Base-by-base conservation (phyloP, 2,797 vertebrate species). In the Poecilia gillii region DNA sequence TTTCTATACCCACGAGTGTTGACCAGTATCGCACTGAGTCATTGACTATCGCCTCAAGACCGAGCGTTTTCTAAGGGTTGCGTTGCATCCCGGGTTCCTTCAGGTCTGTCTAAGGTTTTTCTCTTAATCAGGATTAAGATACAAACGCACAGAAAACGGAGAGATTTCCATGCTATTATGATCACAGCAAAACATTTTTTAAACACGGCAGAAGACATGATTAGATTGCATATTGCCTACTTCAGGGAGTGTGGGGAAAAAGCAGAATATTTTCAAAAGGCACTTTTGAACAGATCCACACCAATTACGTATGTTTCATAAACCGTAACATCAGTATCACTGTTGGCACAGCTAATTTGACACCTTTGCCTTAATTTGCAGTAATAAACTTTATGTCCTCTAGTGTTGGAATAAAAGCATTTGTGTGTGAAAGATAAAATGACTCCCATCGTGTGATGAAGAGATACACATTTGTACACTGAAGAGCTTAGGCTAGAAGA, bases 401-500 rank as follows among this genome's bases (percentile, higher is more conserved):
- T 74, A 77, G 66, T n/a, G 66, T n/a, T 36, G 13, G 13, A 45
- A 68, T n/a, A n/a, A 70, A 70, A 43, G 25, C 11, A 16, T 41
- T 12, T 68, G 5, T 70, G 23, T 70, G 39, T 13, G 9, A 41
- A 68, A 68, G 36, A 68, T 41, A 68, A 68, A 41, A 41, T n/a
- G 81, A 76, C 57, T 55, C 25, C 74, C 77, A 33, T 55, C 33
- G 82, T 77, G 57, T 71, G 68, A 41, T 84, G 16, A 51, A 79
- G 72, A 85, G 82, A 91, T 87, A 76, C 88, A 89, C 89, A 71
- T 77, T 87, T 84, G 53, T 76, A 3, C 81, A 75, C 88, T 87
- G 75, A 82, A 76, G 80, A 80, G 76, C 45, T n/a, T 28, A 2
- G 28, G 78, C 55, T 75, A 62, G 70, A 49, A 71, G 55, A 74